Evolutionary conservation across 2,888 invertebrate species (phyloP), one percentile per base, ranked within the genome.

Genomic region (Gordius sp.): DNA sequence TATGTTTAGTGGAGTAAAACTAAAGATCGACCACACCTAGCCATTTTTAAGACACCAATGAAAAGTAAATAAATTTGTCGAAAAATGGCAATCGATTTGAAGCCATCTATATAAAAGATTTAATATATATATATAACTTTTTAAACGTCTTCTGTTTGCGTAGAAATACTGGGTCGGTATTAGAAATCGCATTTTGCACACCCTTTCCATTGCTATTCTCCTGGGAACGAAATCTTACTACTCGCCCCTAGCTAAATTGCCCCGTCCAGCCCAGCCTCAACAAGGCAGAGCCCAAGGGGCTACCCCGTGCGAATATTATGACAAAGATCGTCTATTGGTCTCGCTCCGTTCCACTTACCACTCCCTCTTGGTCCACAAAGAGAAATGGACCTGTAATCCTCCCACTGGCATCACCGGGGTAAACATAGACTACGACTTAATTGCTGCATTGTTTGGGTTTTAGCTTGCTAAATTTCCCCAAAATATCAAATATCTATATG

Each of bases 111-210:
- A 13, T n/a, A 33, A 13, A 33, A 33, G n/a, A 13, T 33, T 13
- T 20, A 18, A 47, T 47, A 47, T 47, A 18, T 20, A n/a, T n/a
- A 47, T 47, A 47, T n/a, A 47, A n/a, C 4, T n/a, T 18, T 47
- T 4, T 8, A n/a, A 13, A 23, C 16, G 4, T 18, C 20, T 8
- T 20, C 4, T n/a, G 8, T 8, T 47, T 47, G 4, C 4, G 4
- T n/a, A 47, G 47, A 47, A 47, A 47, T 4, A 47, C 4, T 47
- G 47, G 47, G 20, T 47, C 8, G 4, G 4, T 47, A 4, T 47
- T 8, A 13, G 47, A 4, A 47, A 47, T 23, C 47, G 47, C 20
- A 8, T 47, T 4, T 20, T 47, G 8, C 39, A 33, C 39, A 33
- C 39, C 39, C 39, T 33, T 8, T 13, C 39, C 39, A 33, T 33